Evolutionary conservation across 2,113 vertebrate genomes (phyloP), one percentile per base, ranked within the genome.

Genomic region (Crotophaga sulcirostris): DNA sequence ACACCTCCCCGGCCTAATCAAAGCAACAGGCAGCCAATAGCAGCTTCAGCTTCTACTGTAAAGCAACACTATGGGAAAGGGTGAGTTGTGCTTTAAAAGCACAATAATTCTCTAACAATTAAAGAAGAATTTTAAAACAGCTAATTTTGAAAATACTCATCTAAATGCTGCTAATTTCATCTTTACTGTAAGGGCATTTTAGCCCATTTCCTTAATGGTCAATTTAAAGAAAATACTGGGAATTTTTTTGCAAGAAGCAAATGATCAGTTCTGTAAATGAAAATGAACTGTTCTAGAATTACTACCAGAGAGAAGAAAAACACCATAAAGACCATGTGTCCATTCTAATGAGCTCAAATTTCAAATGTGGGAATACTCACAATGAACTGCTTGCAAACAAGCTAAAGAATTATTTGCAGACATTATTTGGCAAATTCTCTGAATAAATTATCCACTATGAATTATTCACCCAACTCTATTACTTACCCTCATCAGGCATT

Each of bases 391-490:
- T 95, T 95, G 83, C 85, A 96, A 96, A 92, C 83, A 95, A 95
- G 89, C 79, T 86, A 26, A 86, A 86, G 76, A 92, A 96, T 90
- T 96, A 93, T 95, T 96, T 95, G n/a, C 72, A 86, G 92, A 89
- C 58, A 83, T 90, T 94, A 90, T 96, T 90, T 96, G 93, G 94
- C 92, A 96, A 96, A 96, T 92, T 92, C 80, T 42, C 52, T 72
- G 78, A 95, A 96, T 94, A 96, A 94, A 95, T 96, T 89, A 95
- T 83, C 92, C 8, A 1, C 69, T 55, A 89, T 89, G 66, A 93
- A 89, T 97, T 94, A 95, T 95, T 95, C 92, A 94, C 92, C 83
- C 86, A 96, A 58, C 31, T 89, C 77, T 95, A 93, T 87, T 95
- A 81, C 86, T 96, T 91, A 95, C 60, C 42, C 87, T 91, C 87